phyloP scores from a whole-genome alignment of 2,888 invertebrate species.

The Junonia oenone region DNA sequence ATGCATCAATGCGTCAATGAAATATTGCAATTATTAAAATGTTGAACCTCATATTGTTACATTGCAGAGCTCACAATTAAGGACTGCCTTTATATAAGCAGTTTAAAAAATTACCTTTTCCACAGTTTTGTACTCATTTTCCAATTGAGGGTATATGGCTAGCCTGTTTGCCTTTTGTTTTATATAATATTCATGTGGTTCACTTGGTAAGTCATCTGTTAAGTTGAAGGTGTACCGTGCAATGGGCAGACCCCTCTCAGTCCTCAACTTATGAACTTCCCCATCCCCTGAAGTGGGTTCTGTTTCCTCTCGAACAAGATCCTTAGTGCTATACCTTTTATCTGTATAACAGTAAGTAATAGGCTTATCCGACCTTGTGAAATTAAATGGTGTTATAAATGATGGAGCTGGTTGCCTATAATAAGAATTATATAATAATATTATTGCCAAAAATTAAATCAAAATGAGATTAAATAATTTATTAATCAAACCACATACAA shows the following conservation, averaged over 20 bases:
- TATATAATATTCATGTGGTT: constrained; percentile 79
- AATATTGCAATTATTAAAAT: no score
- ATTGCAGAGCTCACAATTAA: no score
- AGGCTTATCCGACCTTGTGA: constrained; percentile 86
- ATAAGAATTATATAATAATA: constrained; percentile 18
- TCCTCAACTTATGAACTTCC: constrained; percentile 48
- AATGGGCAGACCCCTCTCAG: constrained; percentile 64
- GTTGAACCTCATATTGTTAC: no score
- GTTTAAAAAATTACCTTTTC: constrained; percentile 73
- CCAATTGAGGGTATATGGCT: constrained; percentile 55
- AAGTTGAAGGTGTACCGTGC: constrained; percentile 82
- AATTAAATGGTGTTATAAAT: constrained; percentile 87
- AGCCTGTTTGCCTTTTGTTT: constrained; percentile 73
- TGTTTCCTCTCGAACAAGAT: constrained; percentile 19
- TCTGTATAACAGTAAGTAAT: constrained; percentile 58
- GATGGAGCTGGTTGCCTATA: constrained; percentile 71
- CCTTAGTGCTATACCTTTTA: constrained; percentile 39
- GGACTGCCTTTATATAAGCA: no score
- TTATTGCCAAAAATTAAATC: background rate
- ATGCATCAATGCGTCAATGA: no score
- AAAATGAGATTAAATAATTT: background rate
- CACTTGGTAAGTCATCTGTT: constrained; percentile 80
- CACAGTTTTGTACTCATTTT: constrained; percentile 62
- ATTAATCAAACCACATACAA: constrained; percentile 16
- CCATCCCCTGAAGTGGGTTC: constrained; percentile 43